Conservation (phyloP, 2,797 vertebrate species). For the Dromococcyx pavoninus region DNA sequence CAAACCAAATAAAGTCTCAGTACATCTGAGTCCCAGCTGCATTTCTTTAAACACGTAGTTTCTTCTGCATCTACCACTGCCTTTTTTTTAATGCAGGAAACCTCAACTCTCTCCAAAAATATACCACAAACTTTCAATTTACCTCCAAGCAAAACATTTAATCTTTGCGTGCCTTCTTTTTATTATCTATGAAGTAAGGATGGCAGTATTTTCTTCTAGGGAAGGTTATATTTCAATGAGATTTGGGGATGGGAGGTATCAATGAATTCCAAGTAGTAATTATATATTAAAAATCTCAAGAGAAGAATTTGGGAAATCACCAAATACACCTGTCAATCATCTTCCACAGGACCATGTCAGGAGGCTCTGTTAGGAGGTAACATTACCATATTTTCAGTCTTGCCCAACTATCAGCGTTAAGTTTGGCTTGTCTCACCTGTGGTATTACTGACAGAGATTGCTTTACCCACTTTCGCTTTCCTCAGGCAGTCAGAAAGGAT, state of each 20-base stretch:
- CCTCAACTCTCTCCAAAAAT: neutral
- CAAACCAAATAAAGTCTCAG: neutral
- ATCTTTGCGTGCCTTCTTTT: neutral
- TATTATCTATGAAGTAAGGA: neutral
- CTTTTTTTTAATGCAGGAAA: neutral
- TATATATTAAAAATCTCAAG: neutral
- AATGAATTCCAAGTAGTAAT: neutral
- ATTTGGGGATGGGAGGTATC: neutral
- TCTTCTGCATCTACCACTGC: neutral
- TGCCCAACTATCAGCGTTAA: fast-evolving
- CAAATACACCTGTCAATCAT: neutral
- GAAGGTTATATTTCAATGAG: neutral
- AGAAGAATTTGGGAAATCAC: neutral
- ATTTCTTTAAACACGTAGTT: neutral
- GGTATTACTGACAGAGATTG: neutral
- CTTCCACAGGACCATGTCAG: neutral
- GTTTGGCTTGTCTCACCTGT: neutral
- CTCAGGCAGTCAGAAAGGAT: constrained; percentile 11
- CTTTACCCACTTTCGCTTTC: neutral
- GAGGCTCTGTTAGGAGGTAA: neutral
- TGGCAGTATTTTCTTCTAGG: neutral
- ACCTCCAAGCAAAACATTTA: neutral
- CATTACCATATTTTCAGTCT: neutral
- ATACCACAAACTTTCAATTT: neutral
- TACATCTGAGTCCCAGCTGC: neutral